A percentile compares a stretch with the other conserved stretches of the same genome.
Conservation (phyloP, 2,888 invertebrate species). For the Drosophila peninsularis region DNA sequence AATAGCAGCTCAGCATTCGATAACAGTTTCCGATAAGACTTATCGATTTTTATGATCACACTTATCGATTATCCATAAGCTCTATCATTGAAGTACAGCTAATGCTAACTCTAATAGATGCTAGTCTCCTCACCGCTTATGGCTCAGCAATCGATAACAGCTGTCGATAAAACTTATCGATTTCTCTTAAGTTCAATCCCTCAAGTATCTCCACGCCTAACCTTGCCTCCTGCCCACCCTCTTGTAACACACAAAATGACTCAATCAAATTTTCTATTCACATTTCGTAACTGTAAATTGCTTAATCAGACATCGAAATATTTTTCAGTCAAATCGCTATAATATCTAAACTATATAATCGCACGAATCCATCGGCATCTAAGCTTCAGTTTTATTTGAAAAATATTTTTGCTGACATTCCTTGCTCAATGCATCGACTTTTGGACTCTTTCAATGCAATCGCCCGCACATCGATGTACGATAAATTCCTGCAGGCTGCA, state of each 20-base stretch:
- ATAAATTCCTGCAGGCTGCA: slow-evolving; percentile 5
- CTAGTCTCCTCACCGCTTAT: neutral
- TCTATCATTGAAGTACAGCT: neutral
- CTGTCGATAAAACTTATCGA: neutral
- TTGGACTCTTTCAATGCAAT: neutral
- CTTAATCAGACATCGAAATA: neutral
- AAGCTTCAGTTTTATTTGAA: neutral
- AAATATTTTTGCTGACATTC: neutral
- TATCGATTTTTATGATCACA: neutral
- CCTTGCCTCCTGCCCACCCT: too few species aligned
- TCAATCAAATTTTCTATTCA: neutral
- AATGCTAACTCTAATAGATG: neutral
- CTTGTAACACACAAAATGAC: neutral
- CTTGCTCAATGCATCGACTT: neutral
- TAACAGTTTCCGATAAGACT: neutral
- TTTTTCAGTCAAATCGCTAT: neutral
- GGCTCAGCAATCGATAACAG: neutral
- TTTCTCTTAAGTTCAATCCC: neutral
- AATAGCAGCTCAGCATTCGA: neutral
- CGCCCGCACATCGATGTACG: slow-evolving; percentile 4
- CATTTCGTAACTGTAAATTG: neutral
- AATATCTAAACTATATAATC: neutral
- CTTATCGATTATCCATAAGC: neutral
- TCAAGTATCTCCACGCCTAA: neutral
- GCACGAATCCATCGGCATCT: neutral